These are phyloP conservation scores for Hippocampus zosterae DNA, from an alignment of 2,113 vertebrate genomes.

Conservation along the genomic window DNA sequence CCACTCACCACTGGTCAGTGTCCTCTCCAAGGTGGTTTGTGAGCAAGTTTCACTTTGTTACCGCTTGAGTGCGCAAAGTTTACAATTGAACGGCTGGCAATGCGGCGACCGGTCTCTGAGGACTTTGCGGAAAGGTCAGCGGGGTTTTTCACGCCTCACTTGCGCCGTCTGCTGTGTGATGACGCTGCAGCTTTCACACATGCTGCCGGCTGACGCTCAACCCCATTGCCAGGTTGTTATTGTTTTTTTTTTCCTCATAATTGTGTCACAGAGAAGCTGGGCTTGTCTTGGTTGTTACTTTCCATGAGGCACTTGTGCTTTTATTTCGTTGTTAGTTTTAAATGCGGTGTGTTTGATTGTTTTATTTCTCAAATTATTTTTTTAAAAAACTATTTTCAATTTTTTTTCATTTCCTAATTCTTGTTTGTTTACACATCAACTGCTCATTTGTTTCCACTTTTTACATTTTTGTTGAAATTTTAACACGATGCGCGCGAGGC, in stretches of 20 bases:
- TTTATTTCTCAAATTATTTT: too few relatives aligned
- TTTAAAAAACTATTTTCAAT: too few relatives aligned
- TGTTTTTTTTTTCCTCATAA: neutral
- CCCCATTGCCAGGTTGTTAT: too few relatives aligned
- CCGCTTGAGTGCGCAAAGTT: slow-evolving; percentile 36
- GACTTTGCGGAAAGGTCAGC: slow-evolving; percentile 59
- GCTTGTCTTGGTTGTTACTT: too few relatives aligned
- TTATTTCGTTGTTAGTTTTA: too few relatives aligned
- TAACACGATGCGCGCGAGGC: too few relatives aligned
- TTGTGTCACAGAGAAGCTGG: slow-evolving; percentile 1
- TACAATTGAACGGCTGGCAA: slow-evolving; percentile 21
- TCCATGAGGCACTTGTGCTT: too few relatives aligned
- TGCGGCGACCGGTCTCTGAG: slow-evolving; percentile 30
- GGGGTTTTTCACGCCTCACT: slow-evolving; percentile 64
- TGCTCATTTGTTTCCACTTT: too few relatives aligned
- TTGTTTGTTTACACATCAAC: too few relatives aligned
- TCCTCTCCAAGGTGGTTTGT: slow-evolving; percentile 25
- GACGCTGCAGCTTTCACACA: slow-evolving; percentile 48
- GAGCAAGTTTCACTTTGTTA: slow-evolving; percentile 35
- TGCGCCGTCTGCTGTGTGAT: slow-evolving; percentile 54
- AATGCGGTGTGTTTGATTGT: too few relatives aligned
- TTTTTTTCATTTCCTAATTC: too few relatives aligned
- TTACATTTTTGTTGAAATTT: too few relatives aligned
- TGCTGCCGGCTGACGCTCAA: slow-evolving; percentile 27
- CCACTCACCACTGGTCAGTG: neutral